Evolutionary conservation across 2,113 vertebrate species (phyloP).

Genomic region (Burhinus oedicnemus): DNA sequence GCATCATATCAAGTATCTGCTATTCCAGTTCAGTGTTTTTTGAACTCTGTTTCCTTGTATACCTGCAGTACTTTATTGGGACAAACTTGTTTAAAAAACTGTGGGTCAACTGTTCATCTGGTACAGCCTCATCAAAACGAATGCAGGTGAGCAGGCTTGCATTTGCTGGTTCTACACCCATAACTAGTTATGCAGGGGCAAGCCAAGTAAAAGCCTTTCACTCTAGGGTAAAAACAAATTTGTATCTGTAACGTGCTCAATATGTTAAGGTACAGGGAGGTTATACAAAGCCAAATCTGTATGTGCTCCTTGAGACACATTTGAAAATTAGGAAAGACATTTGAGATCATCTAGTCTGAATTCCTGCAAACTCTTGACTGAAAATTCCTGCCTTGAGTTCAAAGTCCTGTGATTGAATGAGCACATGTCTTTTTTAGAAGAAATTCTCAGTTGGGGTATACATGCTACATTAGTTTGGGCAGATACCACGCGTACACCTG

Average conservation of each 20-base stretch:
- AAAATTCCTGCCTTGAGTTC: background rate
- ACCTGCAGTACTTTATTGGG: background rate
- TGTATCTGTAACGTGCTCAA: background rate
- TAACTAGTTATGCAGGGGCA: background rate
- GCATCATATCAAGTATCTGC: background rate
- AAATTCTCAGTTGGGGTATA: background rate
- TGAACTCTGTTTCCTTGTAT: background rate
- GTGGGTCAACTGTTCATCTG: background rate
- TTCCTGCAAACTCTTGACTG: background rate
- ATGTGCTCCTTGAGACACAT: background rate
- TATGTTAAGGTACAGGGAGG: background rate
- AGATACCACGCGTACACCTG: background rate
- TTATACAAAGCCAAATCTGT: background rate
- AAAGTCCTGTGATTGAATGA: background rate
- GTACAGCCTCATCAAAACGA: background rate
- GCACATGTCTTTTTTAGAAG: background rate
- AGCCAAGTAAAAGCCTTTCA: background rate
- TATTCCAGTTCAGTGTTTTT: background rate
- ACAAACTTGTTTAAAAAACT: background rate
- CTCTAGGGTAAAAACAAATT: background rate
- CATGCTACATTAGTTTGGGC: background rate
- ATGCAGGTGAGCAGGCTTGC: background rate
- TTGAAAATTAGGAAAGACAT: background rate
- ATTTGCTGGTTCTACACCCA: background rate
- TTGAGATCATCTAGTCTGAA: background rate